Evolutionary conservation across 1,140 invertebrate genomes (phyloP).

Genomic region (Homalodisca vitripennis): DNA sequence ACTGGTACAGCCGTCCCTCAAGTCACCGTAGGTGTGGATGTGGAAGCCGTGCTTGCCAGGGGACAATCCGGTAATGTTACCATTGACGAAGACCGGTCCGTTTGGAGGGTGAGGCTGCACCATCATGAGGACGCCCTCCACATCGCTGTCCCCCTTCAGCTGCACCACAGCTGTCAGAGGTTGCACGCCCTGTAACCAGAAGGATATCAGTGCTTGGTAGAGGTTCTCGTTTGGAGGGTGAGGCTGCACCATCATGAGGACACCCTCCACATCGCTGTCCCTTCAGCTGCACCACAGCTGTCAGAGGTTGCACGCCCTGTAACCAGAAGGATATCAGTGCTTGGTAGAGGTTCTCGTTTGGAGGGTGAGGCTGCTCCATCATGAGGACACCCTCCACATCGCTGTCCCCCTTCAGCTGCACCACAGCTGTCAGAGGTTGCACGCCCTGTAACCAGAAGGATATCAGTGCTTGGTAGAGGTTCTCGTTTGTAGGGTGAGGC

Average conservation of each 20-base stretch:
- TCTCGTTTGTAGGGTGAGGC: conserved; percentile 42
- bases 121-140: conserved; percentile 31
- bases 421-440: conserved; percentile 28
- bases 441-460: too few relatives aligned
- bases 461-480: too few relatives aligned
- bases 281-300: conserved; percentile 29
- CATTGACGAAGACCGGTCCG: conserved; percentile 53
- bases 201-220: not conserved
- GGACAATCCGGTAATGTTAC: conserved; percentile 57
- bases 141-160: conserved; percentile 22
- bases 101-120: conserved; percentile 41
- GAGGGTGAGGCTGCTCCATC: conserved; percentile 37
- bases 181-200: conserved; percentile 19
- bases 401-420: conserved; percentile 22
- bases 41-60: conserved; percentile 72
- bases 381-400: conserved; percentile 31
- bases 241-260: conserved; percentile 34
- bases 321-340: too few relatives aligned
- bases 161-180: conserved; percentile 27
- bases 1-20: conserved; percentile 58
- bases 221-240: conserved; percentile 45
- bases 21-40: conserved; percentile 69
- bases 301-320: conserved; percentile 25
- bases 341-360: too few relatives aligned
- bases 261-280: conserved; percentile 29